Base-by-base conservation (phyloP, 2,888 invertebrate species). In the Acanthosepion pharaonis region DNA sequence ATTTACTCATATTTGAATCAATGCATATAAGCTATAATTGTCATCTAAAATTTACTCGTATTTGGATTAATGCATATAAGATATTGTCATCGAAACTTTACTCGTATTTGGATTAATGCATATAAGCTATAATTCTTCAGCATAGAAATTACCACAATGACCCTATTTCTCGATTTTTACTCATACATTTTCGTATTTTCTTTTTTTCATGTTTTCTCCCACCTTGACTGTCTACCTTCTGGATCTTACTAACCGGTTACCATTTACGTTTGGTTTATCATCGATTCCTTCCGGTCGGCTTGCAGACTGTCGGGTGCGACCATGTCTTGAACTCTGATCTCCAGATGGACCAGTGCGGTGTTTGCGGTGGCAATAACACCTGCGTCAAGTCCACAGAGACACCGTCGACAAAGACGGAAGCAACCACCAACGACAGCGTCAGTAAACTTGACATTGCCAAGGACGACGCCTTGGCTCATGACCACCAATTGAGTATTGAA, bases 251-350 rank as follows among this genome's bases (percentile, higher is more conserved):
- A 78, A 78, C 78, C 78, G 78, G 78, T n/a, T 78, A n/a, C 78
- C 78, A 9, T 78, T 78, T 33, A 11, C 20, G 8, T 18, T 78
- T 78, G 4, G 8, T 8, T 9, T 9, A 33, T n/a, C 9, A 78
- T 78, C 11, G 18, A 15, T 0, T 5, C 55, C 5, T 20, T 18
- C 15, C 55, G 15, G 28, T 78, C 94, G 94, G 42, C 95, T 96
- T 96, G 15, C 96, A 98, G 98, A 96, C 97, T 8, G 98, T 98
- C 25, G 98, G 98, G 3, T 98, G 98, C 96, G 98, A 98, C 96
- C 97, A 98, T 94, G 96, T 97, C 91, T 96, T 98, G 94, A 98
- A 98, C 33, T 98, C 98, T 0, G 97, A 97, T 8, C 96, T 96
- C 95, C 97, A 97, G 94, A 96, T 97, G 92, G 98, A 98, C 96